These are phyloP conservation scores for Lepidonotus clava DNA, from an alignment of 2,888 invertebrate genomes.

Conservation along the genomic window DNA sequence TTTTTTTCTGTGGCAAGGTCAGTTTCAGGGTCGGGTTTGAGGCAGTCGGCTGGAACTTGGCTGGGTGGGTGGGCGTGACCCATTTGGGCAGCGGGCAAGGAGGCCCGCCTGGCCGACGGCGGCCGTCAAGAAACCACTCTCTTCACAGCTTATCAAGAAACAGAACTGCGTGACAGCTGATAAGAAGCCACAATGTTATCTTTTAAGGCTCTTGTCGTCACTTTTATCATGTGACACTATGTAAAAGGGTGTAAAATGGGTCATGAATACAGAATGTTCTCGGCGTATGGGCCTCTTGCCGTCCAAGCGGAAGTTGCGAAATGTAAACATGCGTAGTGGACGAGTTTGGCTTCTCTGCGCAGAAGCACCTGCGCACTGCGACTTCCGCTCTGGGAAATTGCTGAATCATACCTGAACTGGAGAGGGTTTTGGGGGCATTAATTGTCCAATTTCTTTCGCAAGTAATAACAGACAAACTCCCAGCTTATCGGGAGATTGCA, in stretches of 20 bases:
- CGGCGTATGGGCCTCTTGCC: background rate
- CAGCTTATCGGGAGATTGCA: background rate
- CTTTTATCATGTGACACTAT: background rate
- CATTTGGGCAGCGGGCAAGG: background rate
- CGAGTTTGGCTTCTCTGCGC: background rate
- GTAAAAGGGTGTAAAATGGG: background rate
- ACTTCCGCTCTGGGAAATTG: background rate
- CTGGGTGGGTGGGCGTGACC: conserved; percentile 48
- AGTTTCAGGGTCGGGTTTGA: too few relatives aligned
- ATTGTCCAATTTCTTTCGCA: background rate
- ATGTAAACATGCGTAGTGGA: conserved; percentile 45
- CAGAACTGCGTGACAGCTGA: background rate
- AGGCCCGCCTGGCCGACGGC: background rate
- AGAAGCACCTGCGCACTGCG: background rate
- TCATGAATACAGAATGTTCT: background rate
- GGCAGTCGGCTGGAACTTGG: background rate
- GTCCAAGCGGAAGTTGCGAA: conserved; percentile 24
- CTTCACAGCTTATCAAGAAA: background rate
- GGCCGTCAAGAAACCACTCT: background rate
- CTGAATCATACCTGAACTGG: conserved; percentile 27
- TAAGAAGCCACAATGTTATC: background rate
- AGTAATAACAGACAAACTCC: background rate
- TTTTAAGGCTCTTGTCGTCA: background rate
- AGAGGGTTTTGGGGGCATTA: background rate
- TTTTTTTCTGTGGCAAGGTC: background rate